These are phyloP conservation scores for Cancer borealis DNA, from an alignment of 2,888 invertebrate species.

Conservation along the genomic window DNA sequence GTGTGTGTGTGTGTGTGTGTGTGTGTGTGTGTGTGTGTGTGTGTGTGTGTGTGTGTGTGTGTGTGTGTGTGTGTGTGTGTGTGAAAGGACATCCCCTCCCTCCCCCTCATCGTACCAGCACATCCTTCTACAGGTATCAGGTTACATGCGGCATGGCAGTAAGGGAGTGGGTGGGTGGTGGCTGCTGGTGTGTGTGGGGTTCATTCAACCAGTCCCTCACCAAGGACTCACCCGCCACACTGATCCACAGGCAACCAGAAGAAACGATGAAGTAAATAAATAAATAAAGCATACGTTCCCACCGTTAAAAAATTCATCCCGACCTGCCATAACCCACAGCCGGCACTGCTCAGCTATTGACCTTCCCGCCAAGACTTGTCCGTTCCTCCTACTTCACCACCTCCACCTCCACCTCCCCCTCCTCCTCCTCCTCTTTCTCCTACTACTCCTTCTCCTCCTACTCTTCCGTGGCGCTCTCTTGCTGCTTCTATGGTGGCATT, in stretches of 20 bases:
- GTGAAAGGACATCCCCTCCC: background rate
- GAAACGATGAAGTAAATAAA: background rate
- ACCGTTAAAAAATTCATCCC: background rate
- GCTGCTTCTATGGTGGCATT: background rate
- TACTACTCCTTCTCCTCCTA: background rate
- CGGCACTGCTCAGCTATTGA: background rate
- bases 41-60: slow-evolving; percentile 39
- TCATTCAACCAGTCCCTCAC: background rate
- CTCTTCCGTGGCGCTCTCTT: background rate
- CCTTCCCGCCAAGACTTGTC: background rate
- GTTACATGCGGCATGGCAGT: background rate
- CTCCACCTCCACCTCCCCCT: background rate
- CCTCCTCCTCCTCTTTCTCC: background rate
- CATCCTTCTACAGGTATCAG: slow-evolving; percentile 7
- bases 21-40: slow-evolving; percentile 42
- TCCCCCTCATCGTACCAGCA: background rate
- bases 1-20: slow-evolving; percentile 29
- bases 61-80: slow-evolving; percentile 28
- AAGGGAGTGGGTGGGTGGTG: background rate
- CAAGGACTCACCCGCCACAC: background rate
- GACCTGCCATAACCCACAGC: slow-evolving; percentile 12
- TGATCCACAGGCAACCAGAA: background rate
- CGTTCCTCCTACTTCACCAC: background rate
- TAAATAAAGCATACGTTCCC: slow-evolving; percentile 6
- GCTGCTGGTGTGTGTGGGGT: background rate